Evolutionary conservation across 2,113 vertebrate genomes (phyloP).

Genomic region (Apteryx mantelli): DNA sequence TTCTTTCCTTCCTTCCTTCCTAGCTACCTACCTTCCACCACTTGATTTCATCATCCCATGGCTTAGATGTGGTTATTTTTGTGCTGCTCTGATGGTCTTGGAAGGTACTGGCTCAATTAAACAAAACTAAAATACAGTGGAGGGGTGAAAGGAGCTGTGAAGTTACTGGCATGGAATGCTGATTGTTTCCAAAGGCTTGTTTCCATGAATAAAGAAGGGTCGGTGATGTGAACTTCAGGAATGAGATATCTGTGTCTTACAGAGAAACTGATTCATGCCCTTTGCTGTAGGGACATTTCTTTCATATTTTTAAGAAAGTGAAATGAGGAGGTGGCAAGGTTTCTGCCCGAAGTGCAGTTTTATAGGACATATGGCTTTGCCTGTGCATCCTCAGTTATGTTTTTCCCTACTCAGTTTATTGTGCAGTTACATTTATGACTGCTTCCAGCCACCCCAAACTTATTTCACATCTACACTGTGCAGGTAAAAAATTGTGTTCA

Average conservation of each 20-base stretch:
- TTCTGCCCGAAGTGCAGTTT: background rate
- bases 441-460: no score
- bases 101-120: background rate
- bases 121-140: background rate
- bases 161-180: background rate
- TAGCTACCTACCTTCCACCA: no score
- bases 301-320: accelerated
- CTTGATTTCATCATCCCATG: background rate
- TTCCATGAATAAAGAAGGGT: background rate
- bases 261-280: background rate
- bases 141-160: background rate
- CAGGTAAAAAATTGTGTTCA: no score
- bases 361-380: background rate
- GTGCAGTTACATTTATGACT: no score
- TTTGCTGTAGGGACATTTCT: background rate
- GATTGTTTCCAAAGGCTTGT: background rate
- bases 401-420: no score
- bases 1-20: no score
- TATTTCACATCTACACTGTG: no score
- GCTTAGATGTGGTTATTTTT: background rate
- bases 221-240: background rate
- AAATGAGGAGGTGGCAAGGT: background rate
- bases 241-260: background rate
- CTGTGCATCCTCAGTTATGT: background rate
- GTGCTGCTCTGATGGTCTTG: background rate